phyloP scores from a whole-genome alignment of 1,140 invertebrate genomes.

The Hylyphantes graminicola region DNA sequence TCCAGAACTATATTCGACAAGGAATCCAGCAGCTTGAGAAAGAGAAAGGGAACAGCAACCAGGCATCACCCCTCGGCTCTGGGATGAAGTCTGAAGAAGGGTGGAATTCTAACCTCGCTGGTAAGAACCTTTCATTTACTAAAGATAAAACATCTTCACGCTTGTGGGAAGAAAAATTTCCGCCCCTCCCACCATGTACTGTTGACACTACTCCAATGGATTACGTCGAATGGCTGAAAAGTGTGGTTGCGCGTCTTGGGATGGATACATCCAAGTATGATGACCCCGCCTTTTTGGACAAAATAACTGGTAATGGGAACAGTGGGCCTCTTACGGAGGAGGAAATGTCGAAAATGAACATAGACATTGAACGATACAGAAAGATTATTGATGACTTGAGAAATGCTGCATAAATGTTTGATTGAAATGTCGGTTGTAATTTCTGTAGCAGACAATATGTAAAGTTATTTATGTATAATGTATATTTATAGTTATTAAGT shows the following conservation, averaged over 20 bases:
- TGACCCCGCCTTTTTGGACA: conserved; percentile 50
- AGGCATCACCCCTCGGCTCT: background rate
- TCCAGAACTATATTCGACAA: conserved; percentile 91
- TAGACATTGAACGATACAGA: conserved; percentile 43
- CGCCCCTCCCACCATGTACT: conserved; percentile 51
- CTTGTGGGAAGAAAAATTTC: conserved; percentile 49
- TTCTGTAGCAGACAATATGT: conserved; percentile 2
- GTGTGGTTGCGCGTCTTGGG: conserved; percentile 48
- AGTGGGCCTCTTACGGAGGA: conserved; percentile 28
- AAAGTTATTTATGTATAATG: no score
- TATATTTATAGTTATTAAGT: no score
- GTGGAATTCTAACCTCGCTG: conserved; percentile 38
- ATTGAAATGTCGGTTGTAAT: conserved; percentile 4
- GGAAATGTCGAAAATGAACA: conserved; percentile 28
- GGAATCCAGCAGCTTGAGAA: conserved; percentile 80
- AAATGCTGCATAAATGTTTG: conserved; percentile 28
- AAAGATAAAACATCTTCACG: conserved; percentile 30
- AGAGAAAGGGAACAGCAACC: conserved; percentile 45
- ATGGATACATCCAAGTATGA: conserved; percentile 58
- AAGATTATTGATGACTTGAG: conserved; percentile 40
- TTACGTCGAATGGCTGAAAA: conserved; percentile 59
- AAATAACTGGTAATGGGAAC: conserved; percentile 42
- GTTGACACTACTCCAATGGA: conserved; percentile 59
- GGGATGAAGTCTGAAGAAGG: conserved; percentile 11
- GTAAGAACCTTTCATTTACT: conserved; percentile 18